Percentiles rank a stretch among this genome's conserved stretches.
phyloP scores from a whole-genome alignment of 2,113 vertebrate species.

The Climacteris rufus region DNA sequence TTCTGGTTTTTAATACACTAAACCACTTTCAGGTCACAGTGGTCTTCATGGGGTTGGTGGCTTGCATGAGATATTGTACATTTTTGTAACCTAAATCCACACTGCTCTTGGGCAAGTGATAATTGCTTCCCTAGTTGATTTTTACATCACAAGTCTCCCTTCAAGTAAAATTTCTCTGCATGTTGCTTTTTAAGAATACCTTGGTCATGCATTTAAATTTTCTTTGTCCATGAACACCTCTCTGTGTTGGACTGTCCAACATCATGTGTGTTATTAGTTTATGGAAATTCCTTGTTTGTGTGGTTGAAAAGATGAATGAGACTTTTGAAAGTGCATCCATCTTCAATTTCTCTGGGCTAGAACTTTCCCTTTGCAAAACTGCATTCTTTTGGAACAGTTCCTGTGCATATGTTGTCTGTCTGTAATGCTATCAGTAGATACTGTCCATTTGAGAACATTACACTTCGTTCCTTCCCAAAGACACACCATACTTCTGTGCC shows the following conservation, averaged over 20 bases:
- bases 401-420: constrained; percentile 27
- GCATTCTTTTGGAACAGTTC: not conserved
- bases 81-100: not conserved
- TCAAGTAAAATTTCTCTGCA: not conserved
- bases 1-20: not conserved
- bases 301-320: not conserved
- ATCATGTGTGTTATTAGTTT: not conserved
- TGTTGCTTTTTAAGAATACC: not conserved
- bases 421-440: constrained; percentile 11
- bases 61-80: not conserved
- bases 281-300: not conserved
- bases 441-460: constrained; percentile 36
- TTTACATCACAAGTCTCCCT: not conserved
- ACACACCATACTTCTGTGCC: not conserved
- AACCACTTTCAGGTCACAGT: not conserved
- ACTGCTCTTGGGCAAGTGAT: not conserved
- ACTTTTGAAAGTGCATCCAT: not conserved
- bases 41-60: not conserved
- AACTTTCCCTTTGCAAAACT: not conserved
- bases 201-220: not conserved
- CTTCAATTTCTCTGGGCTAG: not conserved
- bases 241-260: not conserved
- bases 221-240: not conserved
- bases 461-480: constrained; percentile 33
- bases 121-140: not conserved